Conservation (phyloP, 2,888 invertebrate species). For the Drosophila silvestris region DNA sequence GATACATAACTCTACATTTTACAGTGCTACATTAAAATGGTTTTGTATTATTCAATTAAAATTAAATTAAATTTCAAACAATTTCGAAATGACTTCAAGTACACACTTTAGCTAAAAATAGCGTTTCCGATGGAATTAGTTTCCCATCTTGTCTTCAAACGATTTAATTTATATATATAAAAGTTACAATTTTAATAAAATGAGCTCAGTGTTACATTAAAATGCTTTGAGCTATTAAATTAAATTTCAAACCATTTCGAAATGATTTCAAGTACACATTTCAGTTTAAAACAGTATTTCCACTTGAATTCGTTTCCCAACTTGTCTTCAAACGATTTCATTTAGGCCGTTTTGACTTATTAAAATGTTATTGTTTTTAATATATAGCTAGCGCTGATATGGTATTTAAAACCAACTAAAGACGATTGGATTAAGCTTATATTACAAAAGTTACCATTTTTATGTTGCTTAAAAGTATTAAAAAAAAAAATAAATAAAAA, state of each 20-base stretch:
- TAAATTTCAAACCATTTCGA: neutral
- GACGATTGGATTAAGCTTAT: neutral
- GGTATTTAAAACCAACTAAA: neutral
- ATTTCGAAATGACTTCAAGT: neutral
- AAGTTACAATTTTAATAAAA: neutral
- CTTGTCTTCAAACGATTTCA: neutral
- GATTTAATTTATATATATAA: neutral
- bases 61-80: neutral
- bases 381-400: too few relatives aligned
- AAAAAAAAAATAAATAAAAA: too few relatives aligned
- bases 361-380: too few relatives aligned
- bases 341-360: neutral
- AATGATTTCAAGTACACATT: neutral
- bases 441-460: neutral
- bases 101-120: neutral
- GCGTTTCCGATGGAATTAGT: neutral
- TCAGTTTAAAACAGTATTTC: neutral
- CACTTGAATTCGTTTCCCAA: neutral
- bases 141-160: neutral
- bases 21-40: neutral
- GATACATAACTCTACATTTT: neutral
- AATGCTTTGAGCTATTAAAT: neutral
- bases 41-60: neutral
- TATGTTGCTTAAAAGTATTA: too few relatives aligned
- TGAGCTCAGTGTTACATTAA: neutral